Evolutionary conservation across 2,113 vertebrate genomes (phyloP).

Genomic region (Vombatus ursinus): DNA sequence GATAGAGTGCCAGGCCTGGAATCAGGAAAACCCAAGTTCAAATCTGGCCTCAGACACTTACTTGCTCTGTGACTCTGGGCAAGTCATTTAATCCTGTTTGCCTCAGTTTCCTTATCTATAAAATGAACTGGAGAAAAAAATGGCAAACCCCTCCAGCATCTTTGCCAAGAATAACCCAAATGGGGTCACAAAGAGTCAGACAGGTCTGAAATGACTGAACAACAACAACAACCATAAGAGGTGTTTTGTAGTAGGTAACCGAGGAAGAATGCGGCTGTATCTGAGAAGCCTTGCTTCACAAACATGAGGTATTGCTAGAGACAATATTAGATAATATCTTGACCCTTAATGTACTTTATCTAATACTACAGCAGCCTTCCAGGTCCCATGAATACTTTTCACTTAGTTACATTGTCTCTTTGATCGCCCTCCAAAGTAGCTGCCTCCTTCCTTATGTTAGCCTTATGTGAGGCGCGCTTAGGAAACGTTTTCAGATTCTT

Average conservation of each 20-base stretch:
- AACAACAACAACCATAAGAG: too few species aligned
- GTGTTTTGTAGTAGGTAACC: neutral
- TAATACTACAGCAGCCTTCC: neutral
- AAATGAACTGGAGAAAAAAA: neutral
- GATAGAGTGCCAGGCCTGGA: neutral
- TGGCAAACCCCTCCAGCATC: neutral
- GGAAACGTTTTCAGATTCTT: slow-evolving; percentile 47
- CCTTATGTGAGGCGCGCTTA: slow-evolving; percentile 18
- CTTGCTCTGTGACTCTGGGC: too few species aligned
- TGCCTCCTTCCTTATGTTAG: slow-evolving; percentile 25
- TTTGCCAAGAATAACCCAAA: neutral
- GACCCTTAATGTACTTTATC: neutral
- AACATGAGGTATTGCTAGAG: neutral
- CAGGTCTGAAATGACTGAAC: neutral
- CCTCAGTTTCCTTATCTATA: neutral
- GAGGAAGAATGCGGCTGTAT: neutral
- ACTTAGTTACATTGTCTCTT: neutral
- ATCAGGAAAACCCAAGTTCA: neutral
- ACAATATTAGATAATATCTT: neutral
- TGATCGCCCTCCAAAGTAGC: neutral
- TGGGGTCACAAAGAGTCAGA: neutral
- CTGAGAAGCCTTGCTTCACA: neutral
- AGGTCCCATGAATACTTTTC: neutral
- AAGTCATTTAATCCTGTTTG: neutral
- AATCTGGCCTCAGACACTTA: neutral